Base-by-base conservation (phyloP, 2,888 invertebrate genomes). In the Caenorhabditis sp. region DNA sequence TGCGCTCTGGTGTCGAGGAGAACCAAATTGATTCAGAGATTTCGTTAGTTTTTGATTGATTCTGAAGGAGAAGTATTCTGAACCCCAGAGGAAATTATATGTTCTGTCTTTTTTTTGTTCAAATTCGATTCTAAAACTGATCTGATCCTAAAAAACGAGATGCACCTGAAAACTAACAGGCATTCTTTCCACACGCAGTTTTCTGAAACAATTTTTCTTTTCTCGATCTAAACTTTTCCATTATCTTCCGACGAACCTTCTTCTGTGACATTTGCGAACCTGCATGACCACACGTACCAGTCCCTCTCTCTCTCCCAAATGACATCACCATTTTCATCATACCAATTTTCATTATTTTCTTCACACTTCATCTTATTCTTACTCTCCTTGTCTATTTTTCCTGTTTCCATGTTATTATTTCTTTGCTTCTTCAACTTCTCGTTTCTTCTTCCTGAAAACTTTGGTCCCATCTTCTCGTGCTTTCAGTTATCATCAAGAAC, bases 401-500 rank as follows among this genome's bases (percentile, higher is more conserved):
- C 31, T 70, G 44, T 59, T 59, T 70, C 56, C 58, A 16, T 54
- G 16, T 63, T 63, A 44, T 63, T 26, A 26, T 63, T 63, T 51
- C 38, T 61, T 61, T 19, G 5, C 47, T 47, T 47, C 47, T 19
- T 8, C n/a, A 19, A 5, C 19, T 47, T 47, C 47, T 19, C 19
- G 56, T 56, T 28, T 41, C 35, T 54, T 61, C 54, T 51, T 44
- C 58, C 58, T 75, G 44, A 64, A 74, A 64, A 74, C 74, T 74
- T 74, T 75, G 75, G 64, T 58, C 66, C 58, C 56, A 64, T 64
- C 44, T 26, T 64, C 16, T 63, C 63, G 63, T 63, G 63, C 31
- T 38, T 12, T 63, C 35, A 35, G 19, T 66, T 41, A 47, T 54
- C 26, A 54, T 24, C n/a, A n/a, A 56, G 63, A 70, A 70, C 79